A percentile compares a stretch with the other conserved stretches of the same genome.
These are phyloP conservation scores for Micromesistius poutassou DNA, from an alignment of 2,797 vertebrate genomes.

Conservation along the genomic window DNA sequence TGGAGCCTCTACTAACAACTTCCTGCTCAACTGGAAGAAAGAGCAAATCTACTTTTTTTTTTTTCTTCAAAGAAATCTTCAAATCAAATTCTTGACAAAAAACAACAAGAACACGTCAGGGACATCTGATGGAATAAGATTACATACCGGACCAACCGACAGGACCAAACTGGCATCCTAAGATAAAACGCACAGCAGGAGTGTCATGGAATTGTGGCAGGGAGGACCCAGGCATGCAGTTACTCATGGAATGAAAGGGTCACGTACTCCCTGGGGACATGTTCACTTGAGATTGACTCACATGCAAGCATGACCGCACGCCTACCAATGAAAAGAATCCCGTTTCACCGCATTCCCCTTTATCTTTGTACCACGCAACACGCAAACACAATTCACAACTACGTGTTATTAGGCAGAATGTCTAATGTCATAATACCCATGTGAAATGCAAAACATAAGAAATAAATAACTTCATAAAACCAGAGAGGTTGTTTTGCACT, in stretches of 20 bases:
- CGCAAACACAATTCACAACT: background rate
- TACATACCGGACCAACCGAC: background rate
- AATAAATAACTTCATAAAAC: background rate
- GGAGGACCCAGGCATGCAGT: background rate
- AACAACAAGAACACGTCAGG: background rate
- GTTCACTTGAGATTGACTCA: background rate
- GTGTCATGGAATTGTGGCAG: background rate
- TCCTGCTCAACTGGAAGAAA: slow-evolving; percentile 1
- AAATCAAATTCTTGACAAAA: background rate
- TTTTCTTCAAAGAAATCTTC: background rate
- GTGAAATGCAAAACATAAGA: background rate
- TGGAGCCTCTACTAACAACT: background rate
- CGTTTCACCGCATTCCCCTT: slow-evolving; percentile 44
- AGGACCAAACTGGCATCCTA: background rate
- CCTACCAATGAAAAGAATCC: slow-evolving; percentile 29
- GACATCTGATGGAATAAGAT: background rate
- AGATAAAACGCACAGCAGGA: slow-evolving; percentile 8
- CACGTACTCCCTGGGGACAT: slow-evolving; percentile 5
- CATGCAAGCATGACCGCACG: slow-evolving; percentile 18
- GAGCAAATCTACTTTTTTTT: background rate
- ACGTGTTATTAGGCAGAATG: background rate
- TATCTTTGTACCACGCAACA: slow-evolving; percentile 3
- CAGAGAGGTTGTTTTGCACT: background rate
- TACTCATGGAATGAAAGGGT: slow-evolving; percentile 40
- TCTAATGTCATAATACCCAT: background rate